Base-by-base conservation (phyloP, 1,140 invertebrate species). In the Drosophila yakuba region DNA sequence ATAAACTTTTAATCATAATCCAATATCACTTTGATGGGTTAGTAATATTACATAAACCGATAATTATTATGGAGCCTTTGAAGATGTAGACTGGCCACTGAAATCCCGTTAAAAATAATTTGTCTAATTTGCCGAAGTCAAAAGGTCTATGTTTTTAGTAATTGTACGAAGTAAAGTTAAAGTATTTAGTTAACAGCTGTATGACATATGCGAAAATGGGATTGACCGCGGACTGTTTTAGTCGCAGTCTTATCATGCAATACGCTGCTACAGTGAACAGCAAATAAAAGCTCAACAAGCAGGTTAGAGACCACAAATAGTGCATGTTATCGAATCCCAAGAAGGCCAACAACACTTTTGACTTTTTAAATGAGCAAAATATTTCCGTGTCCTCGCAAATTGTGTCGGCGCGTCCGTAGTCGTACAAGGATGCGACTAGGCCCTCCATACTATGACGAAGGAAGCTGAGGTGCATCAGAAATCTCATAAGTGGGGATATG, bases 401-500 rank as follows among this genome's bases (percentile, higher is more conserved):
- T 7, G 97, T 91, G 63, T 95, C 94, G 4, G 92, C 92, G 36
- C 97, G 93, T 45, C 96, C 94, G 41, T 95, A 94, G 0, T 97
- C 96, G 80, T 97, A 98, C 10, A 98, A 95, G 0, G 97, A 94
- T 3, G 95, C 94, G 1, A 97, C 94, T 0, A 97, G 93, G 2
- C 96, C 96, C 91, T 98, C 97, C 38, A 98, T 94, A 0, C 93
- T 93, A 74, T 94, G 94, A 41, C 97, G 94, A 51, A 98, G 94
- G 90, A 96, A 98, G 72, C 97, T 98, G n/a, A 96, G 93, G 75
- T 97, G 95, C 93, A 98, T 96, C 0, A 96, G 93, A 77, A 97
- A 93, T 59, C 94, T 93, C 86, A 96, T 94, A 64, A 96, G 93
- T 0, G 95, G 92, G 1, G 95, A 92, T 58, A 96, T 93, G 3